A percentile compares a stretch with the other conserved stretches of the same genome.
phyloP scores from a whole-genome alignment of 2,797 vertebrate genomes.

The Uromys caudimaculatus region DNA sequence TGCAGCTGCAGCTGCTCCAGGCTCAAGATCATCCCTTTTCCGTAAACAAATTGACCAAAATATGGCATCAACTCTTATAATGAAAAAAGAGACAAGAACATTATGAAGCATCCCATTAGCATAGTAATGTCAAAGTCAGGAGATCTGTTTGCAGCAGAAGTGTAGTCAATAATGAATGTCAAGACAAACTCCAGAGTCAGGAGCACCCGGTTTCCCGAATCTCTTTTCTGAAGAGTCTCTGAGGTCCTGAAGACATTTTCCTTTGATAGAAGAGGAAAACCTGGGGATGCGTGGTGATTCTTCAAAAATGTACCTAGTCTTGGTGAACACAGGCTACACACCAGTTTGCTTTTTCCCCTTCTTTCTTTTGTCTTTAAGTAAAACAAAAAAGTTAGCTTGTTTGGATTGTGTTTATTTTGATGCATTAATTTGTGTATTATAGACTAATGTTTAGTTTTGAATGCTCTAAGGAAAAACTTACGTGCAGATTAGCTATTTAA shows the following conservation, averaged over 20 bases:
- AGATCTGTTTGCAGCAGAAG: background rate
- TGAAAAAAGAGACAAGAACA: background rate
- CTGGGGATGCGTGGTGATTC: background rate
- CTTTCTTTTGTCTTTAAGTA: background rate
- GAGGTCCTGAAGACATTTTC: background rate
- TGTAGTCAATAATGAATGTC: background rate
- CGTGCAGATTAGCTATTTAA: background rate
- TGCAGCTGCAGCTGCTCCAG: background rate
- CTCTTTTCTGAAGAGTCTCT: background rate
- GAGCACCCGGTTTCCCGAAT: background rate
- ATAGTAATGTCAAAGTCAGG: background rate
- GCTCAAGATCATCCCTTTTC: background rate
- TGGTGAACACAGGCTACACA: background rate
- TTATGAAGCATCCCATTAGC: background rate
- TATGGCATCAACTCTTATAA: background rate
- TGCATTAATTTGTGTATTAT: background rate
- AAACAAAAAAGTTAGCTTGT: conserved; percentile 18
- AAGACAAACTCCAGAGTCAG: background rate
- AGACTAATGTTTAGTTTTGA: conserved; percentile 51
- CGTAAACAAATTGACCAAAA: background rate
- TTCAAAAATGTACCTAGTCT: background rate
- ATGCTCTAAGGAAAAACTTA: conserved; percentile 14
- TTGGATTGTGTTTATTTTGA: conserved; percentile 37
- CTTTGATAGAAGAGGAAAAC: conserved; percentile 2
- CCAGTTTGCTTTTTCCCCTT: background rate